A percentile compares a stretch with the other conserved stretches of the same genome.
These are phyloP conservation scores for Allolobophora icterica DNA, from an alignment of 2,888 invertebrate genomes.

Conservation along the genomic window DNA sequence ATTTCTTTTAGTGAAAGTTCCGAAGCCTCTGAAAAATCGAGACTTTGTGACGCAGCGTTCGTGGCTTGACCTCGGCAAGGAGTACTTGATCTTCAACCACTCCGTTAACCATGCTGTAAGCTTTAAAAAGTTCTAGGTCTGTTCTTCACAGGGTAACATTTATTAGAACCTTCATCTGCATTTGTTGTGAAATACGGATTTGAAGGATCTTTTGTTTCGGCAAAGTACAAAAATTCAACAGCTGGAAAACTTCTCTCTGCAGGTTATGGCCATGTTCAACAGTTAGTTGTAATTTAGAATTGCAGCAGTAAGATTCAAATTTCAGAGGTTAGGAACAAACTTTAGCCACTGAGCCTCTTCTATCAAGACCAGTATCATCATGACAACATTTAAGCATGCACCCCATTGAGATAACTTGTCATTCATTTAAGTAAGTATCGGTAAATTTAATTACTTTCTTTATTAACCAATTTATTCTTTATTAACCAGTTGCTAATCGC, in stretches of 20 bases:
- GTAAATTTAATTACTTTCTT: no score
- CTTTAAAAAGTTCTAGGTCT: background rate
- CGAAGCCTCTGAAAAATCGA: constrained; percentile 84
- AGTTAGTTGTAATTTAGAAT: background rate
- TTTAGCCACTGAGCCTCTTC: no score
- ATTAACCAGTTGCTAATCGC: no score
- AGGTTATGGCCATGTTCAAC: background rate
- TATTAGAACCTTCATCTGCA: background rate
- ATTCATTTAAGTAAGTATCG: no score
- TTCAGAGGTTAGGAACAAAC: background rate
- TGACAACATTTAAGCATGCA: no score
- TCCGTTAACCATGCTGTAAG: constrained; percentile 77
- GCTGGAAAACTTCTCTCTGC: background rate
- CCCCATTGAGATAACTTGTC: no score
- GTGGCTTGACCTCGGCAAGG: constrained; percentile 84
- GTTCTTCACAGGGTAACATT: background rate
- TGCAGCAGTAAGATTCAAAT: background rate
- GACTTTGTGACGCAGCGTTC: constrained; percentile 91
- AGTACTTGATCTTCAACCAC: constrained; percentile 87
- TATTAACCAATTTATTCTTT: no score
- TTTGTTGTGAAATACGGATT: background rate
- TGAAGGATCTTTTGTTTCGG: background rate
- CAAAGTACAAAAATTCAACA: background rate
- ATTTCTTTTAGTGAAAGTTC: constrained; percentile 77
- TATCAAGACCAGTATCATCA: no score